phyloP scores from a whole-genome alignment of 2,797 vertebrate genomes.

The Coregonus sp. region DNA sequence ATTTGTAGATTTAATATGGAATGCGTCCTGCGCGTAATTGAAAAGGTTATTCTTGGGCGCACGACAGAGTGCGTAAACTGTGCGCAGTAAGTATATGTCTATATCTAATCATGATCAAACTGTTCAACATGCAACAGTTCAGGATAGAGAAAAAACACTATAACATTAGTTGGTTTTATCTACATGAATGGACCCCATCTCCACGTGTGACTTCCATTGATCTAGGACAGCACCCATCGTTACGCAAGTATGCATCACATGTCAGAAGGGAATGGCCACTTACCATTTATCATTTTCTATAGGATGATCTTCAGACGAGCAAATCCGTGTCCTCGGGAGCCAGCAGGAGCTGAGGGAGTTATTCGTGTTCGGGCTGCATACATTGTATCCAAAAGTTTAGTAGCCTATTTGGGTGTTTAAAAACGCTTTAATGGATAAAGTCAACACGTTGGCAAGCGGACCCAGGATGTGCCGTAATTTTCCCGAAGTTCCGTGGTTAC shows the following conservation, averaged over 20 bases:
- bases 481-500: constrained; percentile 35
- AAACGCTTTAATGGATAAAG: constrained; percentile 15
- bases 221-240: not conserved
- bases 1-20: not conserved
- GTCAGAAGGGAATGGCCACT: constrained; percentile 26
- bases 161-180: not conserved
- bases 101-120: not conserved
- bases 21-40: too few relatives aligned
- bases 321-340: constrained; percentile 54
- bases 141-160: not conserved
- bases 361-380: constrained; percentile 37
- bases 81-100: not conserved
- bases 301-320: constrained; percentile 58
- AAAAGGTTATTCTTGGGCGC: too few relatives aligned
- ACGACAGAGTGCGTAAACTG: not conserved
- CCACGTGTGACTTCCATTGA: not conserved
- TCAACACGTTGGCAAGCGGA: constrained; percentile 31
- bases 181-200: not conserved
- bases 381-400: constrained; percentile 34
- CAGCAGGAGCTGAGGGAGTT: constrained; percentile 35
- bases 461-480: constrained; percentile 41
- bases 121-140: not conserved
- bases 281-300: constrained; percentile 78
- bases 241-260: constrained; percentile 36
- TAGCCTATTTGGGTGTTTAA: not conserved